These are phyloP conservation scores for Lynx canadensis DNA, from an alignment of 2,113 vertebrate genomes.

Conservation along the genomic window DNA sequence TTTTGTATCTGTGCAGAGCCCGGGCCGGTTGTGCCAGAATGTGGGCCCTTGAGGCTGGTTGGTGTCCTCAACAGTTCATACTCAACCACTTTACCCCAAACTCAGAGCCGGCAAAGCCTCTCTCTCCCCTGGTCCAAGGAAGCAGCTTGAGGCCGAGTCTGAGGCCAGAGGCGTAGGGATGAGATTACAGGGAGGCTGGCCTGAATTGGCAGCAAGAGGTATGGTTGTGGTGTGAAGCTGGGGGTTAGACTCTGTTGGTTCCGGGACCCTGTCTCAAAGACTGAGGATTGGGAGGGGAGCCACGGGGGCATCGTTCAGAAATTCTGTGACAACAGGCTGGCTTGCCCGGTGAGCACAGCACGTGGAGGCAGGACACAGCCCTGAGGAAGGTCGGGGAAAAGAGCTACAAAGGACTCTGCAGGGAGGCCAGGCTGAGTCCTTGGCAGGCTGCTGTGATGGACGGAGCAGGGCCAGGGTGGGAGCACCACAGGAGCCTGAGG, in stretches of 20 bases:
- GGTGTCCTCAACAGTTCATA: neutral
- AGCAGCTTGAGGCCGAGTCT: neutral
- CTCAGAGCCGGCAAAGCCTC: neutral
- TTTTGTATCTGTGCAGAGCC: neutral
- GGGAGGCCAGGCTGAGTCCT: neutral
- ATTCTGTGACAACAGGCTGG: neutral
- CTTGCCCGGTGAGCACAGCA: neutral
- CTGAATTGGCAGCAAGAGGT: neutral
- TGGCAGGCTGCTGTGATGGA: neutral
- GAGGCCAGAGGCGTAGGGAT: neutral
- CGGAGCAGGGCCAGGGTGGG: neutral
- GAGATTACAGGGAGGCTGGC: neutral
- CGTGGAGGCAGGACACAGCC: neutral
- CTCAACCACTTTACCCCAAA: neutral
- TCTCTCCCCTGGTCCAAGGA: neutral
- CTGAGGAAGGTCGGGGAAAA: neutral
- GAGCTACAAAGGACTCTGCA: neutral
- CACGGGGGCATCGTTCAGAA: neutral
- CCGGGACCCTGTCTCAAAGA: neutral
- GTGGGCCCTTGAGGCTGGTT: neutral
- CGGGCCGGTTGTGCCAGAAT: neutral
- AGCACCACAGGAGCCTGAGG: fast-evolving
- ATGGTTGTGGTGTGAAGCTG: neutral
- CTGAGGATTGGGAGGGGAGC: neutral
- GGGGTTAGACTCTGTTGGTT: neutral